Evolutionary conservation across 2,797 vertebrate species (phyloP), one percentile per base, ranked within the genome.

Genomic region (Cyprinodon diabolis): DNA sequence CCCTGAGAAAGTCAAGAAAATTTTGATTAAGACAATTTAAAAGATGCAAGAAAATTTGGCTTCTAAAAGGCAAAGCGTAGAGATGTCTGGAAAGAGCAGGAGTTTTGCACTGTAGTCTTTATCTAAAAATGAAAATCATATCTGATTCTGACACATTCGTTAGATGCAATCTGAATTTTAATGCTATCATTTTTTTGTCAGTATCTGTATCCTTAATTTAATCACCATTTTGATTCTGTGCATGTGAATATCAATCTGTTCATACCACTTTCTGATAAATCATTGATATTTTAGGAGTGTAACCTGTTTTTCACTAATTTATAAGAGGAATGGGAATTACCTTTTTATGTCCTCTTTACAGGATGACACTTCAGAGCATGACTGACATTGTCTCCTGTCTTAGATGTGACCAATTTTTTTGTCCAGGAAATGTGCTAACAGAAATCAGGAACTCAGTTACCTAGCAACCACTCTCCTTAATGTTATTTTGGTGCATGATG

Each of bases 401-500:
- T 82, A 85, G 80, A 77, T 88, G 66, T 90, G 86, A 91, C 88
- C 89, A 75, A 87, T 30, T 90, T 91, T 77, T 90, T 86, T 84
- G 75, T 90, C 83, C 87, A 88, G 86, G 89, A 87, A 73, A 81
- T 81, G 75, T 56, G 75, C 65, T 88, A 88, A 90, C 79, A 78
- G 80, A 90, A 85, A 88, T 75, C 82, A 78, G 83, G 84, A 84
- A 81, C 83, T 78, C 84, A 85, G 85, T 92, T 92, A 82, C 87
- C 82, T 89, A 93, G 87, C 90, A 92, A 91, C 89, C 86, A 87
- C 87, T 73, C 79, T 87, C 86, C 71, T 73, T 73, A 78, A 81
- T 76, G 74, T 87, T 83, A 77, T 87, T 83, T 66, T 83, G 80
- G 81, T 90, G 92, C 92, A 94, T 93, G 92, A 82, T 86, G 78